A percentile compares a stretch with the other conserved stretches of the same genome.
phyloP scores from a whole-genome alignment of 1,140 invertebrate genomes.

The Solenopsis fugax region DNA sequence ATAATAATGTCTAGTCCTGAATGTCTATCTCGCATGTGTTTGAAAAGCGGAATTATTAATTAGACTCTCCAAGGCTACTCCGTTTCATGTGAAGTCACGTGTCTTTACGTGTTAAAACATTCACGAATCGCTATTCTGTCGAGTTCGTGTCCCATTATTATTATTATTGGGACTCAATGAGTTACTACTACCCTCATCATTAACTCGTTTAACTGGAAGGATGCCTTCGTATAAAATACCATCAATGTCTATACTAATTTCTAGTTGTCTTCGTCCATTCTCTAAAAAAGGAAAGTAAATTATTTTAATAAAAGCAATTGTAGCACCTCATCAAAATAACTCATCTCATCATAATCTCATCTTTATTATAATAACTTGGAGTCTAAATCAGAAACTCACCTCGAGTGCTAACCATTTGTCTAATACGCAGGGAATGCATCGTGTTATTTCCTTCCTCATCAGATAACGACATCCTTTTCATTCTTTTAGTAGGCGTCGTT shows the following conservation, averaged over 20 bases:
- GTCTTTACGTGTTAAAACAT: conserved; percentile 61
- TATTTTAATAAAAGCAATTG: neutral
- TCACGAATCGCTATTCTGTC: conserved; percentile 86
- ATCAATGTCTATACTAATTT: conserved; percentile 98
- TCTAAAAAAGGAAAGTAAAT: neutral
- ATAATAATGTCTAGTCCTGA: neutral
- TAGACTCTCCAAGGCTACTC: conserved; percentile 12
- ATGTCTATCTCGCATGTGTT: neutral
- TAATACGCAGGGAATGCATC: neutral
- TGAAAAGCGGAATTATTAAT: conserved; percentile 21
- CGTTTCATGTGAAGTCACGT: neutral
- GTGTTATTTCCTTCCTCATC: neutral
- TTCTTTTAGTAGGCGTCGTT: neutral
- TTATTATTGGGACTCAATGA: conserved; percentile 66
- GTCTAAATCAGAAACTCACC: neutral
- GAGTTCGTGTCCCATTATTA: conserved; percentile 76
- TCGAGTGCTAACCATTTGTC: neutral
- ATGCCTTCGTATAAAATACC: conserved; percentile 96
- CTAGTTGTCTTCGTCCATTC: conserved; percentile 93
- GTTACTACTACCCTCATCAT: conserved; percentile 68
- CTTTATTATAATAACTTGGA: neutral
- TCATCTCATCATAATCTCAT: neutral
- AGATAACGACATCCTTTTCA: neutral
- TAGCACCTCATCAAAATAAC: too few relatives aligned
- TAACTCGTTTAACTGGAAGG: conserved; percentile 90